A percentile compares a stretch with the other conserved stretches of the same genome.
Conservation (phyloP, 1,140 invertebrate genomes). For the Camponotus pennsylvanicus region DNA sequence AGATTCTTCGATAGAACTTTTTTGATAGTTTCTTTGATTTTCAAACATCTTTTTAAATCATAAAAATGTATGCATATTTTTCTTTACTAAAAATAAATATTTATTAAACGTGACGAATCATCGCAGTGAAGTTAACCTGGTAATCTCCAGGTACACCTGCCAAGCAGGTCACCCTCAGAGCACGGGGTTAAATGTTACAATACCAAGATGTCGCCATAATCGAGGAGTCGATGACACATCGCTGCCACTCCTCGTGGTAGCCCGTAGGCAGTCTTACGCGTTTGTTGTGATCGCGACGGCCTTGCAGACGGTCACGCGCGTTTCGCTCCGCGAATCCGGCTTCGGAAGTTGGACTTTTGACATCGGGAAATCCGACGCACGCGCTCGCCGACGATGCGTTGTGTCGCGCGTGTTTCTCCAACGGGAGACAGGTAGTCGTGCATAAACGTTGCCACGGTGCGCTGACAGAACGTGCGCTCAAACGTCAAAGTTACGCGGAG, state of each 20-base stretch:
- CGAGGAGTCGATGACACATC: conserved; percentile 52
- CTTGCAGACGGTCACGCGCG: conserved; percentile 71
- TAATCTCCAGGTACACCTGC: conserved; percentile 4
- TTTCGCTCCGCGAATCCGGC: conserved; percentile 49
- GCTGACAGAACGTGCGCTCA: neutral
- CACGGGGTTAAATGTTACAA: conserved; percentile 12
- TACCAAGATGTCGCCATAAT: conserved; percentile 49
- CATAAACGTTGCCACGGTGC: conserved; percentile 13
- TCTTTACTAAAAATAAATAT: neutral
- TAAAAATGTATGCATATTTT: neutral
- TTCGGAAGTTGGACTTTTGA: conserved; percentile 13
- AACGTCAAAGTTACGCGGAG: conserved; percentile 8
- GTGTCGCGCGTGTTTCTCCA: neutral
- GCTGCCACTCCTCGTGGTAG: conserved; percentile 70
- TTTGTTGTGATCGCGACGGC: conserved; percentile 73
- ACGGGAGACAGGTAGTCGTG: conserved; percentile 22
- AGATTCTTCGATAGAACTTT: too few relatives aligned
- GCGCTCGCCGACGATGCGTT: conserved; percentile 11
- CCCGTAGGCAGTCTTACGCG: conserved; percentile 25
- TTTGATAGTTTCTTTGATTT: neutral
- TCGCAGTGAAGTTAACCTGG: neutral
- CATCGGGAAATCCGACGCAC: conserved; percentile 41
- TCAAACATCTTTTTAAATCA: neutral
- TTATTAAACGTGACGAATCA: neutral
- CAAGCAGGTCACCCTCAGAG: conserved; percentile 1